These are phyloP conservation scores for Tamandua tetradactyla DNA, from an alignment of 2,797 vertebrate genomes.

Conservation along the genomic window DNA sequence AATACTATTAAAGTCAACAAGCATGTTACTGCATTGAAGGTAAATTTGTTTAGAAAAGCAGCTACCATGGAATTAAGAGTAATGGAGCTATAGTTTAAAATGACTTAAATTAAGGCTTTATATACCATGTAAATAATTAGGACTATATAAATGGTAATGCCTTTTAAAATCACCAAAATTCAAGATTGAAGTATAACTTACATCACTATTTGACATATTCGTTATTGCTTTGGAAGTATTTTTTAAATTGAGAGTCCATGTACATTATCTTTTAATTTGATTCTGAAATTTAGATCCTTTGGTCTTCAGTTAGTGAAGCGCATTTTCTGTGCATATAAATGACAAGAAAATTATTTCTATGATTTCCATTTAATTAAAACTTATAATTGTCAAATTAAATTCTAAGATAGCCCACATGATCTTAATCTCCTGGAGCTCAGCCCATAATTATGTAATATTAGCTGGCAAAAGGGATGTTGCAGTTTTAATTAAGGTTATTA, in stretches of 20 bases:
- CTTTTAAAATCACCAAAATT: neutral
- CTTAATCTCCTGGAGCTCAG: slow-evolving; percentile 25
- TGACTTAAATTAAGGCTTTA: neutral
- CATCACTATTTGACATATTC: neutral
- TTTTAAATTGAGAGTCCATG: neutral
- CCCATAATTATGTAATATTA: slow-evolving; percentile 35
- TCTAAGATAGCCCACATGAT: slow-evolving; percentile 2
- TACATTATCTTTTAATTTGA: neutral
- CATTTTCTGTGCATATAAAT: neutral
- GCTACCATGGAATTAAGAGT: neutral
- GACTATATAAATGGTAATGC: neutral
- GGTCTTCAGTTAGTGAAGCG: neutral
- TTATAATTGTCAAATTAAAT: slow-evolving; percentile 46
- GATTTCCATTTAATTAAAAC: slow-evolving; percentile 57
- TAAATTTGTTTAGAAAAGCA: slow-evolving; percentile 31
- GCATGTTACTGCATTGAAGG: neutral
- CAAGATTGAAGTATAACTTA: neutral
- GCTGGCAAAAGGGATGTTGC: neutral
- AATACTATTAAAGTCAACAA: neutral
- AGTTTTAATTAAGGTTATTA: slow-evolving; percentile 61
- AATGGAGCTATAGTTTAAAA: neutral
- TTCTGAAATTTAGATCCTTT: neutral
- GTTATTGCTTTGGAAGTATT: neutral
- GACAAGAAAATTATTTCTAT: slow-evolving; percentile 25
- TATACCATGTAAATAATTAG: neutral